These are phyloP conservation scores for Syngnathoides biaculeatus DNA, from an alignment of 2,113 vertebrate genomes.

Conservation along the genomic window DNA sequence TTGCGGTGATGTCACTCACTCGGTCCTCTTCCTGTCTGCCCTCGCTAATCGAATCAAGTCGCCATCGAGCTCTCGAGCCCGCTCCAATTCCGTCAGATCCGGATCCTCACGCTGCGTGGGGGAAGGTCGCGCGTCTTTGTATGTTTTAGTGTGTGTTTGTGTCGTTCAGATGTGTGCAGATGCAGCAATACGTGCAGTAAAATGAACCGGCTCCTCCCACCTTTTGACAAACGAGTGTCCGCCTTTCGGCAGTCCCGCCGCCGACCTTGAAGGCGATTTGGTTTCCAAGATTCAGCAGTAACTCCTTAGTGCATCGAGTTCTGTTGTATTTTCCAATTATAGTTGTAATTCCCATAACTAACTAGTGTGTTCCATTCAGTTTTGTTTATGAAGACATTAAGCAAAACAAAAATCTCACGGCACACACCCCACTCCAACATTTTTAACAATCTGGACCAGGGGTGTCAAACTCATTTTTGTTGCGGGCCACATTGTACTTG, in stretches of 20 bases:
- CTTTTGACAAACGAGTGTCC: constrained; percentile 71
- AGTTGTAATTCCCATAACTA: too few relatives aligned
- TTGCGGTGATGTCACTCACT: constrained; percentile 57
- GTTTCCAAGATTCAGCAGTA: neutral
- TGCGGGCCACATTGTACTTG: too few relatives aligned
- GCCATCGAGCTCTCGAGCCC: constrained; percentile 28
- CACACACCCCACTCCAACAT: too few relatives aligned
- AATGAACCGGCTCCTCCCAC: constrained; percentile 52
- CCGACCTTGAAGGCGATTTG: constrained; percentile 59
- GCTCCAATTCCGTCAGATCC: constrained; percentile 57
- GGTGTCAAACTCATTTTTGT: too few relatives aligned
- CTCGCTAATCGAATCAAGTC: constrained; percentile 57
- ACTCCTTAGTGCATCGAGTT: too few relatives aligned
- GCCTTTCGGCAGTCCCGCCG: constrained; percentile 40
- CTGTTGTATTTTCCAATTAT: too few relatives aligned
- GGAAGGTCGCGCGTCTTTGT: constrained; percentile 26
- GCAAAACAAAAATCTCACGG: too few relatives aligned
- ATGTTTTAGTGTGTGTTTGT: constrained; percentile 21
- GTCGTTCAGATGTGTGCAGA: constrained; percentile 56
- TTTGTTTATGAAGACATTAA: too few relatives aligned
- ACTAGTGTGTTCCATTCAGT: too few relatives aligned
- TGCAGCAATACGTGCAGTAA: constrained; percentile 39
- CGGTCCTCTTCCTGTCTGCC: constrained; percentile 57
- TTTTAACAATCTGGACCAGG: too few relatives aligned
- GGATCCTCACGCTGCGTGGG: constrained; percentile 33